Conservation (phyloP, 1,140 invertebrate species). For the Drosophila bifasciata region DNA sequence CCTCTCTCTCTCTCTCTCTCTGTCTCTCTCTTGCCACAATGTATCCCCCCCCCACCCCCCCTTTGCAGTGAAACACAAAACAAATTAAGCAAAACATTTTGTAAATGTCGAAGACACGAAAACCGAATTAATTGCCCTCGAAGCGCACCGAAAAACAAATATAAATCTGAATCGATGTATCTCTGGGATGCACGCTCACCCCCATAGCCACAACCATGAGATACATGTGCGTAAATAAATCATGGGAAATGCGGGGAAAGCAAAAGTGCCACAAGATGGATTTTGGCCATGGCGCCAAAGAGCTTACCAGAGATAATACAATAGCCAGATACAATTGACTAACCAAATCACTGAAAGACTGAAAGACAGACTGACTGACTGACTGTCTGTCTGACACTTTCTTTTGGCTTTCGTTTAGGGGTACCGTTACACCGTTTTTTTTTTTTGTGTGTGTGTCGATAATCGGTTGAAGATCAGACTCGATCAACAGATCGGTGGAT, state of each 20-base stretch:
- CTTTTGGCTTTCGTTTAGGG: conserved; percentile 35
- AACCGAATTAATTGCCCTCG: conserved; percentile 70
- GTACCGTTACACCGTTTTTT: conserved; percentile 61
- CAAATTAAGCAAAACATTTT: conserved; percentile 82
- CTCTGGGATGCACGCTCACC: conserved; percentile 17
- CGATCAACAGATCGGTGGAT: conserved; percentile 56
- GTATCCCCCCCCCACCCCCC: not conserved
- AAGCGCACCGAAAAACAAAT: conserved; percentile 32
- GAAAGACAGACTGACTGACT: conserved; percentile 21
- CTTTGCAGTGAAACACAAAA: conserved; percentile 46
- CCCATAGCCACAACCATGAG: conserved; percentile 32
- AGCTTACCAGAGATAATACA: conserved; percentile 54
- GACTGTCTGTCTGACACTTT: conserved; percentile 64
- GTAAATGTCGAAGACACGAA: conserved; percentile 74
- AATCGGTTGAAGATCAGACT: conserved; percentile 49
- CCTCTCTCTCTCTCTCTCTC: not conserved
- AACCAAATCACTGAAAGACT: conserved; percentile 35
- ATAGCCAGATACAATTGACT: conserved; percentile 32
- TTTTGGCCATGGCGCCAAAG: conserved; percentile 59
- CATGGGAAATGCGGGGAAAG: conserved; percentile 51
- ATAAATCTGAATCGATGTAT: conserved; percentile 23
- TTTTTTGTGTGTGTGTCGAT: conserved; percentile 33
- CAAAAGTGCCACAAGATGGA: conserved; percentile 23
- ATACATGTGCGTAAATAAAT: conserved; percentile 75
- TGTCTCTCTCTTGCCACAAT: not conserved